Base-by-base conservation (phyloP, 2,797 vertebrate species). In the Sebastes iracundus region DNA sequence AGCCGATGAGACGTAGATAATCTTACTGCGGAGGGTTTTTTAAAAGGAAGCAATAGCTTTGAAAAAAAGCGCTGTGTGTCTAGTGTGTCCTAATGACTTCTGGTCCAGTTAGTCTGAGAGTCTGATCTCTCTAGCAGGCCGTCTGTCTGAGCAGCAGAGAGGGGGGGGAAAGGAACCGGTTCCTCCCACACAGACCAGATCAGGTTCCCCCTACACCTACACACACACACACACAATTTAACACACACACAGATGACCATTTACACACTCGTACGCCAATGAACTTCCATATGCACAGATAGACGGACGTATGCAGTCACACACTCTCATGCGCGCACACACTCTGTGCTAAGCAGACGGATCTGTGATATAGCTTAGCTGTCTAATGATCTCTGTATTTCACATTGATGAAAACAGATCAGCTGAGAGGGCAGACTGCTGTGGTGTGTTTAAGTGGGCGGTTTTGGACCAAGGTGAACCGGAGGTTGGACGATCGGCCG, bases 101-200 rank as follows among this genome's bases (percentile, higher is more conserved):
- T 93, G 92, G 93, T 94, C 92, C 93, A 83, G 93, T 95, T 92
- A 90, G 94, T 94, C 89, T 92, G 89, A 91, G 82, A 90, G 92
- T 92, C 93, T 95, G 94, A 95, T 95, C 90, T 95, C 82, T 94
- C 89, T 94, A 95, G 90, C 94, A 95, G 94, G 93, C 93, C 73
- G 94, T 94, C 94, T 94, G 94, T 93, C 93, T 93, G 92, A 88
- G 86, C 86, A 83, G 84, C 78, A 75, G 79, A 80, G 60, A 55
- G 80, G 66, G 83, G 72, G 82, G 79, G 53, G 72, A 78, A 75
- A 78, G 86, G 87, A 85, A 85, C 84, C 35, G 83, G 88, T 92
- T 94, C 90, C 94, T 91, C 94, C 93, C 92, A 95, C 94, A 94
- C 93, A 92, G 87, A 85, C 76, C 92, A 95, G 93, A 93, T 94